phyloP scores from a whole-genome alignment of 2,797 vertebrate species.

The Mus minutoides region DNA sequence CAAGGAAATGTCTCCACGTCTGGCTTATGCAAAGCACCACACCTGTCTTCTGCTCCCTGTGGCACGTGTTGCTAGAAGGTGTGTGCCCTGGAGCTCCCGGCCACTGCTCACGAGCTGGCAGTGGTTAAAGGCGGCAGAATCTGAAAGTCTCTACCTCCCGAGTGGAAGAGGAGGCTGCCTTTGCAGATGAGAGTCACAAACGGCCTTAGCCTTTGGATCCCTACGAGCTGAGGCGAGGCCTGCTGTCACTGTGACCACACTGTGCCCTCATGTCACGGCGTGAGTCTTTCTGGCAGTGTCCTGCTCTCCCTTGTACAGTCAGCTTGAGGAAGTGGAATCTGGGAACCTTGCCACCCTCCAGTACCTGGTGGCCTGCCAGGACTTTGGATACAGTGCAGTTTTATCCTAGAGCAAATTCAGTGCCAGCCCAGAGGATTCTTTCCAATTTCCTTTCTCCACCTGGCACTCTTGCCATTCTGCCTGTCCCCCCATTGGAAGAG shows the following conservation, averaged over 20 bases:
- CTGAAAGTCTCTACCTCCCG: not conserved
- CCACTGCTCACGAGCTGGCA: not conserved
- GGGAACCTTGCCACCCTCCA: not conserved
- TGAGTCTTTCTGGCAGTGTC: not conserved
- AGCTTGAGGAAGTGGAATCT: not conserved
- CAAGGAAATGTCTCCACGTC: not conserved
- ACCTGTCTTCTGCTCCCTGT: rapidly evolving
- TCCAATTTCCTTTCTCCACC: not conserved
- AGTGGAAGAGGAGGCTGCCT: not conserved
- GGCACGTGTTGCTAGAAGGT: not conserved
- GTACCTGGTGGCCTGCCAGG: not conserved
- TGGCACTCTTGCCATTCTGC: not conserved
- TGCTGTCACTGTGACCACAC: not conserved
- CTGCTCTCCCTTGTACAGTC: not conserved
- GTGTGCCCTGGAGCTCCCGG: not conserved
- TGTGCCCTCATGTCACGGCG: rapidly evolving
- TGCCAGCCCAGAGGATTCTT: not conserved
- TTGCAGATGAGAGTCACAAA: not conserved
- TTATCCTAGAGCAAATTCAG: not conserved
- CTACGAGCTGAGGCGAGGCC: rapidly evolving
- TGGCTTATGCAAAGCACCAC: not conserved
- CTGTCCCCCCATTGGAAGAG: not conserved
- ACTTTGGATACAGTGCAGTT: not conserved
- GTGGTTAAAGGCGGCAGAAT: not conserved
- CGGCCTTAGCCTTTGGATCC: not conserved